A percentile compares a stretch with the other conserved stretches of the same genome.
Evolutionary conservation across 2,888 invertebrate species (phyloP).

Genomic region (Drosophila colorata): DNA sequence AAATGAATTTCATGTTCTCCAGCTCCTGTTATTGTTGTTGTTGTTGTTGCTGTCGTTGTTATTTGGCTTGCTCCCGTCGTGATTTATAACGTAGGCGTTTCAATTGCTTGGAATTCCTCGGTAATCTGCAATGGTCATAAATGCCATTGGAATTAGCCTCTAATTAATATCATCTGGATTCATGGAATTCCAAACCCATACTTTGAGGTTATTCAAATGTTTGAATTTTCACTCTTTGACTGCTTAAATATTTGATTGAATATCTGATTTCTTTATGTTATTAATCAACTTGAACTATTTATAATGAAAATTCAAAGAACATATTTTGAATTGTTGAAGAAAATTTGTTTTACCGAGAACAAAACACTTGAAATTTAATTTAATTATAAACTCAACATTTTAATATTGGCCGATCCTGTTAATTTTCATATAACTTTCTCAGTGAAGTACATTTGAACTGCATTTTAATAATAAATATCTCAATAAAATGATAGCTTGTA

Average conservation of each 20-base stretch:
- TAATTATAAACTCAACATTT: no score
- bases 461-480: slow-evolving; percentile 6
- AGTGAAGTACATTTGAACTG: not conserved
- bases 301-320: no score
- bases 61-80: slow-evolving; percentile 40
- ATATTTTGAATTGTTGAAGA: no score
- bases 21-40: slow-evolving; percentile 8
- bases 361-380: no score
- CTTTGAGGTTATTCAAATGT: no score
- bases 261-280: no score
- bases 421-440: not conserved
- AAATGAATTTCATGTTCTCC: slow-evolving; percentile 69
- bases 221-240: no score
- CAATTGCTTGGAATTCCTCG: slow-evolving; percentile 44
- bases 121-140: slow-evolving; percentile 10
- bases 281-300: no score
- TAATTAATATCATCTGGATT: slow-evolving; percentile 32
- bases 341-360: no score
- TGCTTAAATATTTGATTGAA: no score
- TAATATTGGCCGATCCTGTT: not conserved
- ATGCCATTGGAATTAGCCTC: slow-evolving; percentile 4
- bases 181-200: no score
- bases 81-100: slow-evolving; percentile 61
- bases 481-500: not conserved
- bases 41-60: slow-evolving; percentile 38